These are phyloP conservation scores for Drosophila fuyamai DNA, from an alignment of 1,140 invertebrate species.

Conservation along the genomic window DNA sequence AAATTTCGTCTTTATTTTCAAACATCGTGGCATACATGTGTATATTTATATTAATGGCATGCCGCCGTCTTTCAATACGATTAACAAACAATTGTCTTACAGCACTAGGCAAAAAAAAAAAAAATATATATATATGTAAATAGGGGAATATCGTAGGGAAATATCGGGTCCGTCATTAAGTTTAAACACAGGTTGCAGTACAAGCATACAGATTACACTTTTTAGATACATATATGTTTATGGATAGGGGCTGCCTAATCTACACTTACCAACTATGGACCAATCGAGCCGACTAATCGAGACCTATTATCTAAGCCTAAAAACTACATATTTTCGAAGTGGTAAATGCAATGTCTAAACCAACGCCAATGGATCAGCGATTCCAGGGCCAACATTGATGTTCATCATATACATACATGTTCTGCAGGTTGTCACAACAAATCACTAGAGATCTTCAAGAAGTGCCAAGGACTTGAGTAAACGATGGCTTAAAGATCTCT, in stretches of 20 bases:
- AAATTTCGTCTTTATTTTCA: conserved; percentile 62
- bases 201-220: conserved; percentile 16
- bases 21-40: conserved; percentile 38
- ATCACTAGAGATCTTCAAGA: not conserved
- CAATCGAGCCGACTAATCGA: conserved; percentile 54
- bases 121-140: conserved; percentile 16
- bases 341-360: conserved; percentile 62
- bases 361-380: conserved; percentile 9
- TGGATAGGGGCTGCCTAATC: conserved; percentile 28
- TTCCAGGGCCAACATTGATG: conserved; percentile 40
- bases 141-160: conserved; percentile 19
- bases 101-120: conserved; percentile 43
- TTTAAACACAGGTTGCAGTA: conserved; percentile 21
- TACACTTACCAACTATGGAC: conserved; percentile 65
- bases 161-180: conserved; percentile 33
- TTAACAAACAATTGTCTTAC: conserved; percentile 41
- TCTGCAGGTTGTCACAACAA: not conserved
- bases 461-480: not conserved
- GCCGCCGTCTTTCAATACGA: conserved; percentile 26
- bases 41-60: conserved; percentile 8
- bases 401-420: conserved; percentile 16
- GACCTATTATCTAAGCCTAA: conserved; percentile 47
- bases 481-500: not conserved
- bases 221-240: conserved; percentile 8
- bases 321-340: conserved; percentile 40